A percentile compares a stretch with the other conserved stretches of the same genome.
Evolutionary conservation across 1,140 invertebrate species (phyloP).

Genomic region (Brachionus plicatilis): DNA sequence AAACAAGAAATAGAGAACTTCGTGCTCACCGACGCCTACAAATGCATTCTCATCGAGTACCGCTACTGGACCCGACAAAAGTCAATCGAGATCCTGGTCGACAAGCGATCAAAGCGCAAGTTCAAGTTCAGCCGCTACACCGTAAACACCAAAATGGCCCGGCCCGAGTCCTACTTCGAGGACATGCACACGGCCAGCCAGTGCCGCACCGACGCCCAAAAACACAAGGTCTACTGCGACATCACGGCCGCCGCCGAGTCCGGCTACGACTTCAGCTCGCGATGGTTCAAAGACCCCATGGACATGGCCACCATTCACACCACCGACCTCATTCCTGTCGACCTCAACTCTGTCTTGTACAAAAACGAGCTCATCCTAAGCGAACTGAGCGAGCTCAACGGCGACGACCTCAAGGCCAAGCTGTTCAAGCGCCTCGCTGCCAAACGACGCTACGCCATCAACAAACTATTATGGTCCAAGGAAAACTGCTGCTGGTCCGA

Average conservation of each 20-base stretch:
- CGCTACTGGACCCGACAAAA: constrained; percentile 8
- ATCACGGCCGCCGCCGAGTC: constrained; percentile 82
- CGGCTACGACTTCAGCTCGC: constrained; percentile 86
- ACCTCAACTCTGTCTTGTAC: constrained; percentile 74
- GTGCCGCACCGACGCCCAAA: constrained; percentile 39
- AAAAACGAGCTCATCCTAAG: constrained; percentile 67
- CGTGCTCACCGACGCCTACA: neutral
- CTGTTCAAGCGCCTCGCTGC: neutral
- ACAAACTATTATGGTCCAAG: constrained; percentile 70
- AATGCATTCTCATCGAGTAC: constrained; percentile 8
- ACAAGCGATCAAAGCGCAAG: neutral
- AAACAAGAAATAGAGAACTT: neutral
- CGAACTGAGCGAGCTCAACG: constrained; percentile 61
- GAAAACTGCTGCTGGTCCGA: constrained; percentile 79
- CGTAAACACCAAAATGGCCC: neutral
- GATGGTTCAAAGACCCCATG: constrained; percentile 68
- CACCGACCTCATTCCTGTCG: constrained; percentile 70
- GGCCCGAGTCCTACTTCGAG: constrained; percentile 81
- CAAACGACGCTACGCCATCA: constrained; percentile 59
- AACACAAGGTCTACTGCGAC: constrained; percentile 69
- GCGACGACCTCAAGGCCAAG: constrained; percentile 42
- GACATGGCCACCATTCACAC: constrained; percentile 57
- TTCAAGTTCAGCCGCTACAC: neutral
- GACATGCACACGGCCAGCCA: constrained; percentile 47
- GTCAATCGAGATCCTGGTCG: neutral